Evolutionary conservation across 2,888 invertebrate genomes (phyloP).

Genomic region (Lepidocyrtinus sp.): DNA sequence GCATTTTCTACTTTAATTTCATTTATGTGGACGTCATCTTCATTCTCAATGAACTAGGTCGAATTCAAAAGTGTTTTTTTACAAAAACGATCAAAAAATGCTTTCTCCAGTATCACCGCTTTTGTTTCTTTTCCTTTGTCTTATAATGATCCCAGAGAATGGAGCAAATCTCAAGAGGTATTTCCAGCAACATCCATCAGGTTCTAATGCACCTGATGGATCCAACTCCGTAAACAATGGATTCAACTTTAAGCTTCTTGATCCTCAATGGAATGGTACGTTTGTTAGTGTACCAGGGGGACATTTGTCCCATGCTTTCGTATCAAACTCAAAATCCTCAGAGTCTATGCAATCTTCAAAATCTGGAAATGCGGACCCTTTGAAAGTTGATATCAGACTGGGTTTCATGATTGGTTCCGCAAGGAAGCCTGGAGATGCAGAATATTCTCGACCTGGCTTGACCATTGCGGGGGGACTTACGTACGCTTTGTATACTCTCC

Average conservation of each 20-base stretch:
- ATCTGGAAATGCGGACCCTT: conserved; percentile 17
- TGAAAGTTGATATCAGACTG: conserved; percentile 71
- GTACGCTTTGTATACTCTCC: conserved; percentile 86
- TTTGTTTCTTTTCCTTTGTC: conserved; percentile 33
- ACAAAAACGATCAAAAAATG: too few relatives aligned
- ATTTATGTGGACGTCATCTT: too few relatives aligned
- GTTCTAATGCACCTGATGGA: background rate
- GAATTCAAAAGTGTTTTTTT: too few relatives aligned
- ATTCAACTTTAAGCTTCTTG: conserved; percentile 31
- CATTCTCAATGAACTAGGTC: too few relatives aligned
- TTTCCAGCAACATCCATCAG: conserved; percentile 13
- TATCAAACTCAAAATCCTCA: background rate
- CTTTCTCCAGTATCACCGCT: background rate
- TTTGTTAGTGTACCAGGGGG: conserved; percentile 41
- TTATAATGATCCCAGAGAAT: conserved; percentile 46
- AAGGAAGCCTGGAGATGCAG: conserved; percentile 81
- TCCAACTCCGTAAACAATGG: background rate
- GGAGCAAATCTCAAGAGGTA: conserved; percentile 48
- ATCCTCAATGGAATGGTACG: conserved; percentile 45
- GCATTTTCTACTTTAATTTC: too few relatives aligned
- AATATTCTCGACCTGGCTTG: conserved; percentile 83
- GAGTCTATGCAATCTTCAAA: background rate
- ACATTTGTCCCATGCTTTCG: conserved; percentile 18
- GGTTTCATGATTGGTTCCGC: conserved; percentile 91
- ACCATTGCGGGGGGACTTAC: conserved; percentile 88